These are phyloP conservation scores for Lepeophtheirus salmonis DNA, from an alignment of 1,140 invertebrate species.

Conservation along the genomic window DNA sequence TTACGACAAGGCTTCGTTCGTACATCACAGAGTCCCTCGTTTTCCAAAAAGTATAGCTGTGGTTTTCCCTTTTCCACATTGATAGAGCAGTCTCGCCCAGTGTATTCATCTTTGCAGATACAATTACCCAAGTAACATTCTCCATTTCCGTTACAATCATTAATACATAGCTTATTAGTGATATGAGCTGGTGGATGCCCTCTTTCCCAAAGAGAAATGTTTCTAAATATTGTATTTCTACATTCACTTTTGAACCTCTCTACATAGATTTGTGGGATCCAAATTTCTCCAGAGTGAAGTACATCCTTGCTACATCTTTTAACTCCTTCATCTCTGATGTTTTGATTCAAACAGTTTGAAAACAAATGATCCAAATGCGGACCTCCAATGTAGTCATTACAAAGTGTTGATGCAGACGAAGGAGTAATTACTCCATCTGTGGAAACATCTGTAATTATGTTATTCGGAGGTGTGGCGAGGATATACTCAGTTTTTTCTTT, in stretches of 20 bases:
- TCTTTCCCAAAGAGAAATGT: slow-evolving; percentile 7
- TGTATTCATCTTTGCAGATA: background rate
- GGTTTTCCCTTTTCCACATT: background rate
- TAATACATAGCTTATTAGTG: slow-evolving; percentile 6
- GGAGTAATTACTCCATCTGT: background rate
- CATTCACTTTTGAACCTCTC: background rate
- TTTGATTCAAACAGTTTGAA: background rate
- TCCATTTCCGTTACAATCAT: slow-evolving; percentile 13
- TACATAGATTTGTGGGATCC: background rate
- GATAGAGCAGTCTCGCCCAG: background rate
- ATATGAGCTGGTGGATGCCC: background rate
- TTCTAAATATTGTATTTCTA: background rate
- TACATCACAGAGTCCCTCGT: slow-evolving; percentile 17
- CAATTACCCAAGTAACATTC: slow-evolving; percentile 8
- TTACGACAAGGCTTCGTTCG: slow-evolving; percentile 14
- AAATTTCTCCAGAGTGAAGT: background rate
- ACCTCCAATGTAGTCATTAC: background rate
- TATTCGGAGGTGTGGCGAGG: background rate
- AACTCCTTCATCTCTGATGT: background rate
- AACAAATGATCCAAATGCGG: background rate
- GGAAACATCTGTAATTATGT: background rate
- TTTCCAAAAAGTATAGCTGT: background rate
- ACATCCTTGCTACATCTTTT: background rate
- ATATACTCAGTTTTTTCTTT: background rate
- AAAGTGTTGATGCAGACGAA: background rate